These are phyloP conservation scores for Furcifer pardalis DNA, from an alignment of 2,797 vertebrate genomes.

Conservation along the genomic window DNA sequence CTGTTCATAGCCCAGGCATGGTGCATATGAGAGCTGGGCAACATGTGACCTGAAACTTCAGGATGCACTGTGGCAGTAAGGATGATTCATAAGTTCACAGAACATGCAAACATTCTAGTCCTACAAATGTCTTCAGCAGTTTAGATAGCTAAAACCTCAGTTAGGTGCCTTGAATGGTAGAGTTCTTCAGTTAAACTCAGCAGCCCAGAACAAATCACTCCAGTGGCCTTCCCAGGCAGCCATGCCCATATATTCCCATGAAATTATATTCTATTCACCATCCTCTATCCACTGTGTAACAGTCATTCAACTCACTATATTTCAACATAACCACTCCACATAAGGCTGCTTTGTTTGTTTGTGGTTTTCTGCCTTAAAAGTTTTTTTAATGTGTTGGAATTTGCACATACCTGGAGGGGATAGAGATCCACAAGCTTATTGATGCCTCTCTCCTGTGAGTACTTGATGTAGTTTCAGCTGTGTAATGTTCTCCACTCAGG, in stretches of 20 bases:
- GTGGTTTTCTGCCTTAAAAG: not conserved
- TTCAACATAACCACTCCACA: not conserved
- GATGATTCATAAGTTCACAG: too few species aligned
- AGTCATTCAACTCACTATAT: not conserved
- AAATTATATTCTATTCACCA: not conserved
- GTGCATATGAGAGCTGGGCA: too few species aligned
- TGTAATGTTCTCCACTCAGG: not conserved
- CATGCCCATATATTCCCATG: not conserved
- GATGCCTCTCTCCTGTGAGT: not conserved
- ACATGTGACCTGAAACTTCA: too few species aligned
- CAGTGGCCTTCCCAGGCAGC: too few species aligned
- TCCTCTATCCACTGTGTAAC: not conserved
- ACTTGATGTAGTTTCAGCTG: not conserved
- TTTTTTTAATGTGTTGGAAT: not conserved
- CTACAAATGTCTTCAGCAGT: too few species aligned
- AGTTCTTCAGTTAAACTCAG: too few species aligned
- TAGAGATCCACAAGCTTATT: not conserved
- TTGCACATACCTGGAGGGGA: not conserved
- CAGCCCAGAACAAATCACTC: too few species aligned
- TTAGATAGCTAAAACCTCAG: too few species aligned
- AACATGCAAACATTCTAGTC: too few species aligned
- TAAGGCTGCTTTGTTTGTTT: not conserved
- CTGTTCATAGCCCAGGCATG: too few species aligned
- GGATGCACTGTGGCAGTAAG: too few species aligned
- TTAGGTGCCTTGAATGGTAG: too few species aligned